These are phyloP conservation scores for Amazonetta brasiliensis DNA, from an alignment of 2,797 vertebrate species.

Conservation along the genomic window DNA sequence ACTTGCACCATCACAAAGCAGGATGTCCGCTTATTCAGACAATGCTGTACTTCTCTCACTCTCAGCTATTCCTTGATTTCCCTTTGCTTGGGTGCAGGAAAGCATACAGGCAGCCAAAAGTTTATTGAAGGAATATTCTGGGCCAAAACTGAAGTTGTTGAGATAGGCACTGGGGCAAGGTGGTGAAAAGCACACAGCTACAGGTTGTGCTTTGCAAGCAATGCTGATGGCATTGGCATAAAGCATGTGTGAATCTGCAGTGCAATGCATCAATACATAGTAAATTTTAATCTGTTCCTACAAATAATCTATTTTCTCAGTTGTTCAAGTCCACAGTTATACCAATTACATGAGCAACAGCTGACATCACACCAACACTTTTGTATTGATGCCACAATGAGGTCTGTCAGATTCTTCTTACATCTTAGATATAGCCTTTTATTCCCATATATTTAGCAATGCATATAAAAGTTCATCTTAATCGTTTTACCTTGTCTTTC, in stretches of 20 bases:
- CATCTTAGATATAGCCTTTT: background rate
- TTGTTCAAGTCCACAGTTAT: background rate
- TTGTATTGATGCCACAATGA: background rate
- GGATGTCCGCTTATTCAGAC: background rate
- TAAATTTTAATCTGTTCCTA: background rate
- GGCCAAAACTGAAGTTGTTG: background rate
- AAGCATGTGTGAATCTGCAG: background rate
- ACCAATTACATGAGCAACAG: background rate
- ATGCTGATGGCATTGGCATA: background rate
- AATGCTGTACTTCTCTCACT: background rate
- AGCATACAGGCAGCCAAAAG: background rate
- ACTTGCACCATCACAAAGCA: background rate
- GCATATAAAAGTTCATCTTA: background rate
- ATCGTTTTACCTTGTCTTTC: background rate
- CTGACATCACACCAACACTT: background rate
- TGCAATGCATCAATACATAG: rapidly evolving
- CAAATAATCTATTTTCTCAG: background rate
- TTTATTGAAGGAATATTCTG: background rate
- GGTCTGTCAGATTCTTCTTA: background rate
- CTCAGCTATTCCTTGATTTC: background rate
- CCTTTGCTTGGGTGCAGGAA: background rate
- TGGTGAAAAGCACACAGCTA: background rate
- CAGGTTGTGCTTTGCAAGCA: background rate
- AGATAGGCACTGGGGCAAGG: background rate
- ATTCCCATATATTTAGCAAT: background rate